A percentile compares a stretch with the other conserved stretches of the same genome.
phyloP scores from a whole-genome alignment of 2,888 invertebrate species.

The Emmelina monodactyla region DNA sequence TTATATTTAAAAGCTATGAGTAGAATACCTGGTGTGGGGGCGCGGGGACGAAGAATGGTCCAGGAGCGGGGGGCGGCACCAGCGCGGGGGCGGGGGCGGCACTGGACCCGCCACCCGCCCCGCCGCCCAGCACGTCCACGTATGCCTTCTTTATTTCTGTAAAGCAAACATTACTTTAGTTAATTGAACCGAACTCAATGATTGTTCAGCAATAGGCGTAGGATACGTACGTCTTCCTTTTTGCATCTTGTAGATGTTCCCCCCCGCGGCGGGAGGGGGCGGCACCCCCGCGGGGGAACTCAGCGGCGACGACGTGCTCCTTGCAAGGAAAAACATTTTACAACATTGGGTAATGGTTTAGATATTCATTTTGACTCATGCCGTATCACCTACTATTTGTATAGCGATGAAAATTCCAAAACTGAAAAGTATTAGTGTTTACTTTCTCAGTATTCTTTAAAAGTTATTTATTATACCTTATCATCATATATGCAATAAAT shows the following conservation, averaged over 20 bases:
- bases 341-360: not conserved
- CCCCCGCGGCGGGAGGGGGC: constrained; percentile 27
- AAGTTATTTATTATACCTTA: no score
- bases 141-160: constrained; percentile 84
- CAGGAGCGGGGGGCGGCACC: constrained; percentile 32
- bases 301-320: constrained; percentile 23
- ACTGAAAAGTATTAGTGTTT: no score
- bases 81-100: constrained; percentile 29
- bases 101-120: constrained; percentile 35
- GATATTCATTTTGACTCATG: no score
- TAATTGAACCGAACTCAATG: no score
- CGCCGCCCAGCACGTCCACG: constrained; percentile 86
- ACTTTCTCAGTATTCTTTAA: no score
- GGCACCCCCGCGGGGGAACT: constrained; percentile 16
- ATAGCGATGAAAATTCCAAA: no score
- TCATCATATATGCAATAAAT: no score
- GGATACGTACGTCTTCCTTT: constrained; percentile 73
- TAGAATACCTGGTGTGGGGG: constrained; percentile 11
- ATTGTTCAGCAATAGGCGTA: no score
- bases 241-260: constrained; percentile 83
- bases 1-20: no score
- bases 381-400: no score
- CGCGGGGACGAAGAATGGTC: constrained; percentile 12
- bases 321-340: constrained; percentile 6
- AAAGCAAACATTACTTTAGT: no score